Evolutionary conservation across 2,797 vertebrate genomes (phyloP).

Genomic region (Argyrosomus regius): DNA sequence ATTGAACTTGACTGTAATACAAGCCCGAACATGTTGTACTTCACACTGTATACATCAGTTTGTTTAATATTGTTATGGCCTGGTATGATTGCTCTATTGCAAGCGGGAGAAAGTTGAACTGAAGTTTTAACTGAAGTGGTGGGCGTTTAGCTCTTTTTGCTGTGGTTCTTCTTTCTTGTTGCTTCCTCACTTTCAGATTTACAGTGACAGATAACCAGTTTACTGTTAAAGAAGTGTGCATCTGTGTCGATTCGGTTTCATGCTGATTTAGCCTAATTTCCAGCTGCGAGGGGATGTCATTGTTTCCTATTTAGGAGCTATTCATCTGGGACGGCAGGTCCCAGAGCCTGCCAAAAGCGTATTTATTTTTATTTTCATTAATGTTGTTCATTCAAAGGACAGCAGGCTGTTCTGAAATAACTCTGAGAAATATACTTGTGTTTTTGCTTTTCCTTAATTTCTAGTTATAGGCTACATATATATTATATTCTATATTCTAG

Average conservation of each 20-base stretch:
- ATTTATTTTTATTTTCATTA: slow-evolving; percentile 30
- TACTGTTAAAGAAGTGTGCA: slow-evolving; percentile 39
- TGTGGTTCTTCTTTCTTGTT: slow-evolving; percentile 10
- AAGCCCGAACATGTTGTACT: neutral
- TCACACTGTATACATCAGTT: slow-evolving; percentile 6
- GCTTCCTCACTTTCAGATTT: slow-evolving; percentile 10
- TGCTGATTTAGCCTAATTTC: slow-evolving; percentile 60
- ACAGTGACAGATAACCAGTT: slow-evolving; percentile 37
- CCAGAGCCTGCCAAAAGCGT: slow-evolving; percentile 46
- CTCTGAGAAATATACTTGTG: slow-evolving; percentile 1
- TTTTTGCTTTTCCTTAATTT: neutral
- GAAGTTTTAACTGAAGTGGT: neutral
- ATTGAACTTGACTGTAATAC: slow-evolving; percentile 2
- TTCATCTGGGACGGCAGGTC: slow-evolving; percentile 54
- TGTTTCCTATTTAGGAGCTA: slow-evolving; percentile 48
- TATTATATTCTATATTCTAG: neutral
- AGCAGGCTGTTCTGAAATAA: slow-evolving; percentile 21
- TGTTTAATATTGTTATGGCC: neutral
- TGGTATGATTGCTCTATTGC: neutral
- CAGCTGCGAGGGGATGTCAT: slow-evolving; percentile 58
- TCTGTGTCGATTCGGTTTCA: slow-evolving; percentile 39
- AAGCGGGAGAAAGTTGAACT: too few species aligned
- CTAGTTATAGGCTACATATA: neutral
- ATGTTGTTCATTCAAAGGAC: slow-evolving; percentile 41
- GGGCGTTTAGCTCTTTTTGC: neutral